Base-by-base conservation (phyloP, 1,140 invertebrate genomes). In the Aphis gossypii region DNA sequence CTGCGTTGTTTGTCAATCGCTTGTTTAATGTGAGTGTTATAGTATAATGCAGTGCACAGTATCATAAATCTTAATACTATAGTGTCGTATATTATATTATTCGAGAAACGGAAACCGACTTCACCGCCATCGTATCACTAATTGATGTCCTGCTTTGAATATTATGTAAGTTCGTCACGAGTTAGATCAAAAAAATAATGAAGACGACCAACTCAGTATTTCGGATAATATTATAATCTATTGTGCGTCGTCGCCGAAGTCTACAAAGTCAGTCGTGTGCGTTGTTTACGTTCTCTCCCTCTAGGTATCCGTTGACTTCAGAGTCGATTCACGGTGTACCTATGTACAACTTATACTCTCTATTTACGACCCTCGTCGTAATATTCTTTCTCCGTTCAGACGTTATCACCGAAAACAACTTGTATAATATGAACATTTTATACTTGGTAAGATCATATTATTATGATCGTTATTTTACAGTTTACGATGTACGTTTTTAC, bases 11-110 rank as follows among this genome's bases (percentile, higher is more conserved):
- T 25, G 25, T 46, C 11, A 0, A 46, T 46, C 38, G 20, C 14
- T n/a, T 88, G n/a, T n/a, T 20, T 9, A 30, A 38, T 35, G 23
- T 46, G n/a, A 86, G 44, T 88, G 30, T 87, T 6, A 11, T 51
- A 38, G 6, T 48, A 23, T 23, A 84, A 20, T 38, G 20, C 38
- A 23, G 38, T 84, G 38, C 30, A n/a, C n/a, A n/a, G 14, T 76
- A 76, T 68, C 60, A 68, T 76, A 30, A n/a, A 30, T 25, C 8
- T 11, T 30, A 60, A 48, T 14, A 48, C 11, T 76, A 76, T 18
- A 76, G 60, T 76, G 60, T 76, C 60, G 14, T 76, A 68, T 68
- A n/a, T 76, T 76, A n/a, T 76, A 76, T 76, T n/a, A 76, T 76
- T 76, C n/a, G 60, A 76, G 11, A 76, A n/a, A 76, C 60, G 30